phyloP scores from a whole-genome alignment of 2,113 vertebrate species.

The Bostrychus sinensis region DNA sequence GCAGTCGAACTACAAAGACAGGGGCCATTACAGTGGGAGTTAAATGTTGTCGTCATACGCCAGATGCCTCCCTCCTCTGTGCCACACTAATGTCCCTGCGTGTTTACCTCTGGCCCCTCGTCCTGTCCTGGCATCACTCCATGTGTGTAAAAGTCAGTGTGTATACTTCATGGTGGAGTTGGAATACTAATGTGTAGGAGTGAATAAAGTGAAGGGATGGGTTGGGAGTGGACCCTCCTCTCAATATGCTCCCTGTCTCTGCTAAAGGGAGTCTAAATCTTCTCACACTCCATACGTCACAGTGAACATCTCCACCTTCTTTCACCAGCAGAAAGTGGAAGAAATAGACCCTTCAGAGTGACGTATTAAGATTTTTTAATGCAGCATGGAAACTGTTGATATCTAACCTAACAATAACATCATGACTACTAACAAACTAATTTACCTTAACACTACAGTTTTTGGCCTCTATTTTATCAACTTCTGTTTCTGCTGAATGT shows the following conservation, averaged over 20 bases:
- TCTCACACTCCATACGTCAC: conserved; percentile 12
- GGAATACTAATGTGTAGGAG: conserved; percentile 61
- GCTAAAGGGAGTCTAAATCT: conserved; percentile 50
- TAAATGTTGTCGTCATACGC: conserved; percentile 41
- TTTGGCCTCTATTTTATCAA: neutral
- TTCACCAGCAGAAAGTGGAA: too few relatives aligned
- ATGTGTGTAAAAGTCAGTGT: too few relatives aligned
- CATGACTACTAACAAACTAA: too few relatives aligned
- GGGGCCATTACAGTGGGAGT: conserved; percentile 2
- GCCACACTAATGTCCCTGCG: conserved; percentile 43
- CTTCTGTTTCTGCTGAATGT: neutral
- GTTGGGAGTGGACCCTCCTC: conserved; percentile 58
- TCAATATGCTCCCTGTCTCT: conserved; percentile 62
- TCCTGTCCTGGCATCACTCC: conserved; percentile 41
- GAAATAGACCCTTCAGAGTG: too few relatives aligned
- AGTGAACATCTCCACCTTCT: neutral
- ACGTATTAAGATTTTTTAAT: too few relatives aligned
- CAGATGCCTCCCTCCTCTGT: conserved; percentile 10
- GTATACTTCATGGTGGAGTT: conserved; percentile 55
- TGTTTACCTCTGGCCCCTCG: conserved; percentile 9
- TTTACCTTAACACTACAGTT: too few relatives aligned
- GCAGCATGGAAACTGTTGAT: too few relatives aligned
- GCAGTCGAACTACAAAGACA: too few relatives aligned
- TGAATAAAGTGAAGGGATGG: conserved; percentile 43
- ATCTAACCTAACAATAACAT: too few relatives aligned